phyloP scores from a whole-genome alignment of 2,888 invertebrate species.

The Diarsia rubi region DNA sequence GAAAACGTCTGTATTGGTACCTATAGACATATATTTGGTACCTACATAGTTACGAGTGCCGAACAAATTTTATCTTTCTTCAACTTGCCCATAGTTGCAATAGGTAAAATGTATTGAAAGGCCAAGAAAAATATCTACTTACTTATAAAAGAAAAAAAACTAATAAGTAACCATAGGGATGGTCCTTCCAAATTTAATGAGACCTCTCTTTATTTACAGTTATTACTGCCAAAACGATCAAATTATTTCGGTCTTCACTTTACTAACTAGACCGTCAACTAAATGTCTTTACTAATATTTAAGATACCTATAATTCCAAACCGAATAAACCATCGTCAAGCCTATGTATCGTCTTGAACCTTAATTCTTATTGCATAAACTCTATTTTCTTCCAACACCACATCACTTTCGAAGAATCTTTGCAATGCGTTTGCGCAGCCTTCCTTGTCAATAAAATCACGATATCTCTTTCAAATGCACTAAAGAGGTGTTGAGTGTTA shows the following conservation, averaged over 20 bases:
- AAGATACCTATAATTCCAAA: background rate
- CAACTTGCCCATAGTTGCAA: background rate
- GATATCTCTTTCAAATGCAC: slow-evolving; percentile 35
- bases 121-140: too few species aligned
- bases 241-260: background rate
- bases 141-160: too few species aligned
- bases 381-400: background rate
- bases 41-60: background rate
- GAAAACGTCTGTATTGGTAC: background rate
- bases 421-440: slow-evolving; percentile 24
- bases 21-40: background rate
- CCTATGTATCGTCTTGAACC: background rate
- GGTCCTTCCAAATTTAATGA: background rate
- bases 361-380: background rate
- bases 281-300: too few species aligned
- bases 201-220: background rate
- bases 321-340: background rate
- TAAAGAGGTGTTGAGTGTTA: slow-evolving; percentile 28
- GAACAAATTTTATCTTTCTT: background rate
- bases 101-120: background rate
- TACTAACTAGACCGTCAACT: slow-evolving; percentile 7
- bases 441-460: slow-evolving; percentile 55
- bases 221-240: background rate
- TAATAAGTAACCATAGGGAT: background rate
- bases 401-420: background rate